These are phyloP conservation scores for Siniperca undulata DNA, from an alignment of 2,797 vertebrate genomes.

Conservation along the genomic window DNA sequence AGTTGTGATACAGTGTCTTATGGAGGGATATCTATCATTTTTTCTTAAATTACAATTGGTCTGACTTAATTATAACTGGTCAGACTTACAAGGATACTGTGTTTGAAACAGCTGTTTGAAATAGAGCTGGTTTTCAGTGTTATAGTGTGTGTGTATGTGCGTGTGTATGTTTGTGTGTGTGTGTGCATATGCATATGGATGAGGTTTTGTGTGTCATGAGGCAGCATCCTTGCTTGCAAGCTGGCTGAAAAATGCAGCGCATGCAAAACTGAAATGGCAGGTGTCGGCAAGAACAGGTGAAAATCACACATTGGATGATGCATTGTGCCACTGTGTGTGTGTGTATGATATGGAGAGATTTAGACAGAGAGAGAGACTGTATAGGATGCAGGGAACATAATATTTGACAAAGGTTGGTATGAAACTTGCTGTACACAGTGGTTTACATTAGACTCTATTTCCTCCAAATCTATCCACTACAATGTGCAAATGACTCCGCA, in stretches of 20 bases:
- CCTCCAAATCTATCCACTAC: slow-evolving; percentile 16
- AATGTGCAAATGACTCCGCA: slow-evolving; percentile 44
- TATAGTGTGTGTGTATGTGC: background rate
- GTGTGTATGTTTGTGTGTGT: background rate
- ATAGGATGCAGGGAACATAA: background rate
- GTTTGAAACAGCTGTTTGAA: background rate
- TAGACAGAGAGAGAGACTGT: background rate
- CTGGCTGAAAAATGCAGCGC: slow-evolving; percentile 42
- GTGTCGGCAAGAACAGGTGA: slow-evolving; percentile 59
- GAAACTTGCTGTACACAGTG: slow-evolving; percentile 12
- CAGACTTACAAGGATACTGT: background rate
- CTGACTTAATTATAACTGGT: too few relatives aligned
- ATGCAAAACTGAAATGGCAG: slow-evolving; percentile 67
- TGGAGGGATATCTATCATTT: background rate
- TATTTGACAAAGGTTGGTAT: slow-evolving; percentile 23
- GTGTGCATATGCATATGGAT: slow-evolving; percentile 7
- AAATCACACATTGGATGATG: slow-evolving; percentile 55
- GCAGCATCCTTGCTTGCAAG: slow-evolving; percentile 39
- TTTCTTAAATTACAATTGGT: background rate
- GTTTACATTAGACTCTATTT: slow-evolving; percentile 20
- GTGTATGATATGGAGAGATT: slow-evolving; percentile 11
- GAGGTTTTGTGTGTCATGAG: slow-evolving; percentile 37
- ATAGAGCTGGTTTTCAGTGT: background rate
- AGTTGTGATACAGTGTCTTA: background rate
- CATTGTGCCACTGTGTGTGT: background rate